phyloP scores from a whole-genome alignment of 2,797 vertebrate species.

The Aulostomus chinensis region DNA sequence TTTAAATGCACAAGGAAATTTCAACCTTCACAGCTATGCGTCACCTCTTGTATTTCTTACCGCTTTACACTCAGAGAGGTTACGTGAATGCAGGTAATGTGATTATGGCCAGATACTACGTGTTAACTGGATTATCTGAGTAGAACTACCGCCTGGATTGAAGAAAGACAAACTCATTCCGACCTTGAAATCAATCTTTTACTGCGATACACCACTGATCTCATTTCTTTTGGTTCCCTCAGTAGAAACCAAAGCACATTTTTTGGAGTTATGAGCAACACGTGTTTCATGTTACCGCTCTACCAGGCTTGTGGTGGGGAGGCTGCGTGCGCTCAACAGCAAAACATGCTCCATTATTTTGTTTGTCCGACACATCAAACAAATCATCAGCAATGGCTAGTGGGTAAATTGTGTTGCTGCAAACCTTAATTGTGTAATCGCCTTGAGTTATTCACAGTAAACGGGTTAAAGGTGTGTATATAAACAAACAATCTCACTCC shows the following conservation, averaged over 20 bases:
- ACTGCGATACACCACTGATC: not conserved
- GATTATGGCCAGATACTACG: constrained; percentile 21
- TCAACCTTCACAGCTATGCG: constrained; percentile 4
- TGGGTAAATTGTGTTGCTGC: constrained; percentile 26
- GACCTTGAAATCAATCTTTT: constrained; percentile 26
- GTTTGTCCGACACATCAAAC: constrained; percentile 28
- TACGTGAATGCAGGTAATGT: constrained; percentile 7
- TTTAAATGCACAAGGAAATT: not conserved
- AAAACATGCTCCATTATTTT: constrained; percentile 21
- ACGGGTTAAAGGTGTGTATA: constrained; percentile 33
- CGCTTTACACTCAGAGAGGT: constrained; percentile 6
- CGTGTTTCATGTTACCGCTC: constrained; percentile 43
- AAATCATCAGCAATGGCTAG: constrained; percentile 20
- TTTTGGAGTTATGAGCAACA: constrained; percentile 10
- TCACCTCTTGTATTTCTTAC: not conserved
- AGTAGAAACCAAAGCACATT: constrained; percentile 14
- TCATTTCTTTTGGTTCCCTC: not conserved
- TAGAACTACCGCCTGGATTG: constrained; percentile 26
- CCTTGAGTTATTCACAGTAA: constrained; percentile 29
- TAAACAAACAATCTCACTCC: constrained; percentile 21
- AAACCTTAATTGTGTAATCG: constrained; percentile 24
- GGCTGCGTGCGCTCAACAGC: constrained; percentile 34
- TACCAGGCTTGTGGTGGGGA: not conserved
- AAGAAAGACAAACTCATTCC: constrained; percentile 29
- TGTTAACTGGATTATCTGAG: constrained; percentile 23